Base-by-base conservation (phyloP, 1,140 invertebrate genomes). In the Cepaea nemoralis region DNA sequence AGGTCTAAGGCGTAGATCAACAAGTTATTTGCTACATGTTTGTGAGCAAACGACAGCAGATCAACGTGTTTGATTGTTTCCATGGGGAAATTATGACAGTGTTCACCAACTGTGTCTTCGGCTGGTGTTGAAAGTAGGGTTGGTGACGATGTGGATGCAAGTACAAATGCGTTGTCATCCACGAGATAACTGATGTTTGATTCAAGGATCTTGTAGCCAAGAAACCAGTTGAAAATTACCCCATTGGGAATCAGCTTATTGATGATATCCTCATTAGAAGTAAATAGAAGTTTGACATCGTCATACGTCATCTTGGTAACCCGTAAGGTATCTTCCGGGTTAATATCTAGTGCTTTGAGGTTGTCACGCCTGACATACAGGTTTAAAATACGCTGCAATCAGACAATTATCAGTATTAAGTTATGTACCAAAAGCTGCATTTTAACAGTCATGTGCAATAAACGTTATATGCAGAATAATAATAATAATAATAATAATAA, bases 271-370 rank as follows among this genome's bases (percentile, higher is more conserved):
- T 42, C 27, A 19, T 40, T 40, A n/a, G n/a, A n/a, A 19, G 8
- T 37, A 19, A 70, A 70, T 5, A 70, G n/a, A 70, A n/a, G 19
- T 70, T 40, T 39, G 69, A 70, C 35, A 22, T 70, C 69, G 24
- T 70, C 69, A 37, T 70, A 70, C 35, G 69, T 39, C 35, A 70
- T 70, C 22, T 39, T 39, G 3, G 1, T 24, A 10, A 70, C 35
- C 5, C 2, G 35, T 8, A 22, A 40, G 12, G 27, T 8, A n/a
- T 40, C 1, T 40, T 39, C 69, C 14, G 31, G 24, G 5, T 31
- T 39, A n/a, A n/a, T n/a, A 1, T 40, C 35, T 70, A 40, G 10
- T 6, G 35, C 40, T 42, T 19, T 39, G 37, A 70, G 35, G 1
- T 70, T n/a, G 2, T 70, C 40, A 37, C 39, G 1, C 22, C n/a